Evolutionary conservation across 30 jellyfish, hydroid and myxozoan genomes (phyloP).

Genomic region (Pelagia noctiluca): DNA sequence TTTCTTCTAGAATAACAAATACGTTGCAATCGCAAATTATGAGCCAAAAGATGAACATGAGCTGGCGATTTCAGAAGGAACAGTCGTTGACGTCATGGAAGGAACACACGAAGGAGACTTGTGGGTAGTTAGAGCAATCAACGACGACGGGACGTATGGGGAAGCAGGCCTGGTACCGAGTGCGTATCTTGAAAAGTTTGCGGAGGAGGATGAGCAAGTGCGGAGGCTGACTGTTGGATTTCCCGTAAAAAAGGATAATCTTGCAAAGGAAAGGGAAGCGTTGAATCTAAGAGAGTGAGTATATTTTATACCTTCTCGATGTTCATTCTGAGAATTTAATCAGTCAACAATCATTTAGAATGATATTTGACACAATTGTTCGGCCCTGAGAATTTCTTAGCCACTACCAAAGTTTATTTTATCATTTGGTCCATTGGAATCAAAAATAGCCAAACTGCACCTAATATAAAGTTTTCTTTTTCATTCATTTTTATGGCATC

Average conservation of each 20-base stretch:
- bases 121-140: slow-evolving; percentile 85
- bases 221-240: slow-evolving; percentile 62
- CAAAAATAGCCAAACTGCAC: too few species aligned
- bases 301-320: slow-evolving; percentile 4
- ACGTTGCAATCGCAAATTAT: slow-evolving; percentile 93
- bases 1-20: slow-evolving; percentile 67
- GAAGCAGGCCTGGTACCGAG: slow-evolving; percentile 92
- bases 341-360: too few species aligned
- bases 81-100: slow-evolving; percentile 80
- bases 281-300: slow-evolving; percentile 85
- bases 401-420: too few species aligned
- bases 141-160: slow-evolving; percentile 91
- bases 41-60: slow-evolving; percentile 83
- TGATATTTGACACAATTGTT: too few species aligned
- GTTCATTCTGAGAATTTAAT: too few species aligned
- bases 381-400: too few species aligned
- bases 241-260: slow-evolving; percentile 55
- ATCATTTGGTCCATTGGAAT: too few species aligned
- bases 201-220: slow-evolving; percentile 71
- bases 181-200: slow-evolving; percentile 77
- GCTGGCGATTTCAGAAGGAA: slow-evolving; percentile 85
- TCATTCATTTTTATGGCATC: too few species aligned
- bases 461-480: too few species aligned
- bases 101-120: slow-evolving; percentile 81
- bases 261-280: slow-evolving; percentile 64